These are phyloP conservation scores for Lordiphosa stackelbergi DNA, from an alignment of 1,140 invertebrate genomes.

Conservation along the genomic window DNA sequence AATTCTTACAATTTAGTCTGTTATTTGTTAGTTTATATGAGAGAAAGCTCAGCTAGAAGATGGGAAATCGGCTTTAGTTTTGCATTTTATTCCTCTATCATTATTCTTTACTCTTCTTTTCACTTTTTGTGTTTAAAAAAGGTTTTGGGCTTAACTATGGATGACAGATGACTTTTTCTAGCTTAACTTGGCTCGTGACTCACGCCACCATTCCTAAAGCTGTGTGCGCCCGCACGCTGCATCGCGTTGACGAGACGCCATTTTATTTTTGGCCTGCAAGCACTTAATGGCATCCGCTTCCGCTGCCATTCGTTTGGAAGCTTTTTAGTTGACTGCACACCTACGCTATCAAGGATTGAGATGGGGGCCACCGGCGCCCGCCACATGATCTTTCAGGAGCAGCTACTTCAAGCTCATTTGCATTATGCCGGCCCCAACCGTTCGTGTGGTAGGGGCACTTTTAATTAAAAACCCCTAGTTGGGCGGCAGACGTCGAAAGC, in stretches of 20 bases:
- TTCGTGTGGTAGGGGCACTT: slow-evolving; percentile 14
- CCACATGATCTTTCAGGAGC: slow-evolving; percentile 26
- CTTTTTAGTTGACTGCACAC: slow-evolving; percentile 63
- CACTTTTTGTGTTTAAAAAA: no score
- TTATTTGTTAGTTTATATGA: no score
- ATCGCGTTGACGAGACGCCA: slow-evolving; percentile 22
- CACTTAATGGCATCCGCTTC: slow-evolving; percentile 67
- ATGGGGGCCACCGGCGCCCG: slow-evolving; percentile 8
- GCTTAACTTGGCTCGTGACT: no score
- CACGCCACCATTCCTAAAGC: slow-evolving; percentile 3
- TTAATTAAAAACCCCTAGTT: slow-evolving; percentile 54
- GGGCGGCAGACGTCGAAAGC: slow-evolving; percentile 16
- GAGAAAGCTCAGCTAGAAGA: no score
- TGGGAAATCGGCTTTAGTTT: no score
- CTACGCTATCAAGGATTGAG: slow-evolving; percentile 10
- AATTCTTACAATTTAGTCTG: no score
- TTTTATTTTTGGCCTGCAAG: slow-evolving; percentile 20
- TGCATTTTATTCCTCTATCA: no score
- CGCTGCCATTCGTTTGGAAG: slow-evolving; percentile 20
- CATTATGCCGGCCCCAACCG: slow-evolving; percentile 23
- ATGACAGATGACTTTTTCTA: no score
- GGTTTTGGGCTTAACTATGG: no score
- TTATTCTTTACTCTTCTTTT: no score
- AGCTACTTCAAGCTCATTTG: slow-evolving; percentile 34
- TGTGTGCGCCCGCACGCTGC: slow-evolving; percentile 7